These are phyloP conservation scores for Melanophora roralis DNA, from an alignment of 2,888 invertebrate genomes.

Conservation along the genomic window DNA sequence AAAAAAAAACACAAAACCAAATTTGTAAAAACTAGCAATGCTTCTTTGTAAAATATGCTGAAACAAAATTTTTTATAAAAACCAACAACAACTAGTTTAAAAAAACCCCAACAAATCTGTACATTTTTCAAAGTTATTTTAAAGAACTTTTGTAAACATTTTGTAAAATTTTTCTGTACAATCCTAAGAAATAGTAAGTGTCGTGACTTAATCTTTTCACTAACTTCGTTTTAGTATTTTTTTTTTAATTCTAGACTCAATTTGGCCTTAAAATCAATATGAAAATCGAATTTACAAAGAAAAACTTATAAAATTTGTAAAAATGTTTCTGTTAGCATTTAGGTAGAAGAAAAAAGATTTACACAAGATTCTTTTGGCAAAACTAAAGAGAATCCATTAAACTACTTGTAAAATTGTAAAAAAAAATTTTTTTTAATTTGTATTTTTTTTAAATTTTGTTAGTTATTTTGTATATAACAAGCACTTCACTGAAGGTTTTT, in stretches of 20 bases:
- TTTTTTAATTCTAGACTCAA: conserved; percentile 15
- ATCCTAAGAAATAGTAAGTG: conserved; percentile 36
- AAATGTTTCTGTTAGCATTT: conserved; percentile 37
- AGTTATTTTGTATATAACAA: background rate
- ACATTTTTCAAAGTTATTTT: conserved; percentile 52
- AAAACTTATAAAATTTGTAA: conserved; percentile 22
- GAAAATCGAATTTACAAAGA: conserved; percentile 41
- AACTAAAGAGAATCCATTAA: conserved; percentile 1
- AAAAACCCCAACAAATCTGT: conserved; percentile 29
- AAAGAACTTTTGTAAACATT: conserved; percentile 41
- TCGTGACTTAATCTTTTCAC: conserved; percentile 12
- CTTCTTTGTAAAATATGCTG: conserved; percentile 59
- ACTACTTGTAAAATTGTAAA: conserved; percentile 44
- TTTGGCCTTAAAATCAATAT: conserved; percentile 47
- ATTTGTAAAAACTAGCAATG: conserved; percentile 34
- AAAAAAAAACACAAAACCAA: conserved; percentile 39
- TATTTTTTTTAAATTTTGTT: background rate
- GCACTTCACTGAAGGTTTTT: background rate
- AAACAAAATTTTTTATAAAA: conserved; percentile 47
- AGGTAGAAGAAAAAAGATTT: conserved; percentile 7
- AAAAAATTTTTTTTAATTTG: conserved; percentile 31
- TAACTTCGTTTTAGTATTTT: conserved; percentile 25
- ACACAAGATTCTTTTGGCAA: background rate
- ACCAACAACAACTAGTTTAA: background rate
- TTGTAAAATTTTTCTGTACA: conserved; percentile 54